Conservation (phyloP, 1,140 invertebrate genomes). For the Danaus melanippus region DNA sequence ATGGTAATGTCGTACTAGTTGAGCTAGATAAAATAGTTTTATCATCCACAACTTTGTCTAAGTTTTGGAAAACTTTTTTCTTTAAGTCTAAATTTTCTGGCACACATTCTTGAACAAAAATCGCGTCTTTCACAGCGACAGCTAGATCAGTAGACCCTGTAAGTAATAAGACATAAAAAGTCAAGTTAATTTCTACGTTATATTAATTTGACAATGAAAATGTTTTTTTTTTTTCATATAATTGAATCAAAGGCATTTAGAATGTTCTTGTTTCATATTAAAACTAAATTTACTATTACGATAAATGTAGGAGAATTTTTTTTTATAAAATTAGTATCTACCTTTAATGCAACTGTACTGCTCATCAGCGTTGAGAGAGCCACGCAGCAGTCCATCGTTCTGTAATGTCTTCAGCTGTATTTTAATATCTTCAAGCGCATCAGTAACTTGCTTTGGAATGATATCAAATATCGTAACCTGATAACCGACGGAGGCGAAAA, state of each 20-base stretch:
- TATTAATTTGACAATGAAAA: too few species aligned
- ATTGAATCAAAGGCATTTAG: too few species aligned
- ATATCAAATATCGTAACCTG: slow-evolving; percentile 90
- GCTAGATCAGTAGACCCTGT: slow-evolving; percentile 78
- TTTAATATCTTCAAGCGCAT: slow-evolving; percentile 82
- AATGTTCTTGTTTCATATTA: too few species aligned
- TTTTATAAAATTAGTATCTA: slow-evolving; percentile 40
- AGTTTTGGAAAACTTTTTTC: slow-evolving; percentile 81
- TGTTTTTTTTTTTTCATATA: too few species aligned
- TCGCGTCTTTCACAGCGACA: slow-evolving; percentile 79
- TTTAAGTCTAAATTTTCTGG: slow-evolving; percentile 92
- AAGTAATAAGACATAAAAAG: slow-evolving; percentile 13
- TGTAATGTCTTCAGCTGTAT: slow-evolving; percentile 82
- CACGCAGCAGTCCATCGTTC: slow-evolving; percentile 80
- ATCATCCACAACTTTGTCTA: slow-evolving; percentile 83
- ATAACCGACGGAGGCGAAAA: slow-evolving; percentile 94
- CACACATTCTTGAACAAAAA: slow-evolving; percentile 92
- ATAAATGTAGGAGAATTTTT: not conserved
- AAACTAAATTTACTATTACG: not conserved
- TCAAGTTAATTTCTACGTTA: too few species aligned
- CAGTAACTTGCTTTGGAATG: slow-evolving; percentile 79
- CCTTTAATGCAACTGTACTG: slow-evolving; percentile 87
- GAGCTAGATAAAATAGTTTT: slow-evolving; percentile 90
- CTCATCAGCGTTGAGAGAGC: slow-evolving; percentile 79
- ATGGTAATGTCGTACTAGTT: slow-evolving; percentile 91